Evolutionary conservation across 1,140 invertebrate genomes (phyloP).

Genomic region (Whitmania pigra): DNA sequence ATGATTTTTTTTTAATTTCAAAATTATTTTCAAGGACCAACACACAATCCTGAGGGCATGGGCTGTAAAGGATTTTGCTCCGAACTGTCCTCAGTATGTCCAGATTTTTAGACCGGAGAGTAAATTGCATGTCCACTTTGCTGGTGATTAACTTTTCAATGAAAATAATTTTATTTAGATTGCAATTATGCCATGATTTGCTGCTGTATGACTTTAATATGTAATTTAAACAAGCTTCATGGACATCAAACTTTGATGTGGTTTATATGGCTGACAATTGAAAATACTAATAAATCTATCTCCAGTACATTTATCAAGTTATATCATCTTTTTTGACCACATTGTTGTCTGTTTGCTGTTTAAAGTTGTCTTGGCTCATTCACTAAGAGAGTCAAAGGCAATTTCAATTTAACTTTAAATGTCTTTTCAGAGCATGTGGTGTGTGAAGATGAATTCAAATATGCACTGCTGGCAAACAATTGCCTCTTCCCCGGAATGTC

Average conservation of each 20-base stretch:
- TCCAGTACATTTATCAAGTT: too few species aligned
- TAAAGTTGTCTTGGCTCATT: too few species aligned
- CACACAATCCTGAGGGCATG: slow-evolving; percentile 91
- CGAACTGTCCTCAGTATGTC: slow-evolving; percentile 86
- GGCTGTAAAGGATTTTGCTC: slow-evolving; percentile 95
- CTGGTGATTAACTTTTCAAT: slow-evolving; percentile 42
- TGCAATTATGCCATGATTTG: too few species aligned
- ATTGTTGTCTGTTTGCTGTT: not conserved
- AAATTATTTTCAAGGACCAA: slow-evolving; percentile 56
- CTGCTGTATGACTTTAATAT: too few species aligned
- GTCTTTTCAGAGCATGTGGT: slow-evolving; percentile 66
- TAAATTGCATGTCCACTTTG: slow-evolving; percentile 94
- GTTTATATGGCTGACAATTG: not conserved
- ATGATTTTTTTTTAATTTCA: not conserved
- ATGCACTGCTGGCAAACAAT: slow-evolving; percentile 88
- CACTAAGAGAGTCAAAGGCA: not conserved
- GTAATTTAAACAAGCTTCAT: too few species aligned
- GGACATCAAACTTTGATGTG: not conserved
- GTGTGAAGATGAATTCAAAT: slow-evolving; percentile 92
- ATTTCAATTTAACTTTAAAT: not conserved
- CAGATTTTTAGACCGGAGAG: slow-evolving; percentile 96
- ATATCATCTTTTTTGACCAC: not conserved
- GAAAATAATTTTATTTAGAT: too few species aligned
- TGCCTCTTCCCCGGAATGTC: slow-evolving; percentile 92
- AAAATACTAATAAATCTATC: too few species aligned